A percentile compares a stretch with the other conserved stretches of the same genome.
Evolutionary conservation across 2,888 invertebrate species (phyloP).

Genomic region (Habrosyne pyritoides): DNA sequence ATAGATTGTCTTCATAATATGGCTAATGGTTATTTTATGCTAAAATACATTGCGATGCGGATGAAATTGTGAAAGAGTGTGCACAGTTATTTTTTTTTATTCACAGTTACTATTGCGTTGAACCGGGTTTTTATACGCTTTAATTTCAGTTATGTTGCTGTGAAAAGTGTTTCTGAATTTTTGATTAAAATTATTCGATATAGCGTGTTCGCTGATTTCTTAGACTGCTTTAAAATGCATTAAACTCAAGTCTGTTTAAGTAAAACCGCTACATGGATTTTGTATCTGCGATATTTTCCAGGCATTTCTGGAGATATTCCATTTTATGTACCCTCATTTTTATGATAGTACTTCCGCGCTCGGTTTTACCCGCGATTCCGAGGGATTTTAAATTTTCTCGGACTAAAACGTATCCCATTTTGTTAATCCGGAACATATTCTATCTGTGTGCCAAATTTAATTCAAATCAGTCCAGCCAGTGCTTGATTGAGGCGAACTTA

Average conservation of each 20-base stretch:
- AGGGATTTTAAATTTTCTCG: too few species aligned
- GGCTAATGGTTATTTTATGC: not conserved
- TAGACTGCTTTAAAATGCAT: not conserved
- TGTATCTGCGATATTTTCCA: too few species aligned
- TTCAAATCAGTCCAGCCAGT: too few species aligned
- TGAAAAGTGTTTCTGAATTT: not conserved
- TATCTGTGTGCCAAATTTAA: too few species aligned
- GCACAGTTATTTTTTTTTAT: not conserved
- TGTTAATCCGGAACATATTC: too few species aligned
- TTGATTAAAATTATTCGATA: not conserved
- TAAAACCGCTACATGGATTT: not conserved
- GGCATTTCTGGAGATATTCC: too few species aligned
- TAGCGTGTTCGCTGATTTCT: not conserved
- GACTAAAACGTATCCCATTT: too few species aligned
- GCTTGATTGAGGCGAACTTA: too few species aligned
- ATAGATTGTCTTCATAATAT: not conserved
- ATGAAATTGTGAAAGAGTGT: not conserved
- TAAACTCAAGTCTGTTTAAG: not conserved
- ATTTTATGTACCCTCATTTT: too few species aligned
- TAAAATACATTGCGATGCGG: not conserved
- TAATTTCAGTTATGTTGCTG: not conserved
- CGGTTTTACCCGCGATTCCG: too few species aligned
- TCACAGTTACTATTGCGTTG: not conserved
- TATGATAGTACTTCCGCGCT: too few species aligned
- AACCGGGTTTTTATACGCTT: not conserved